These are phyloP conservation scores for Cygnus buccinator DNA, from an alignment of 2,113 vertebrate species.

Conservation along the genomic window DNA sequence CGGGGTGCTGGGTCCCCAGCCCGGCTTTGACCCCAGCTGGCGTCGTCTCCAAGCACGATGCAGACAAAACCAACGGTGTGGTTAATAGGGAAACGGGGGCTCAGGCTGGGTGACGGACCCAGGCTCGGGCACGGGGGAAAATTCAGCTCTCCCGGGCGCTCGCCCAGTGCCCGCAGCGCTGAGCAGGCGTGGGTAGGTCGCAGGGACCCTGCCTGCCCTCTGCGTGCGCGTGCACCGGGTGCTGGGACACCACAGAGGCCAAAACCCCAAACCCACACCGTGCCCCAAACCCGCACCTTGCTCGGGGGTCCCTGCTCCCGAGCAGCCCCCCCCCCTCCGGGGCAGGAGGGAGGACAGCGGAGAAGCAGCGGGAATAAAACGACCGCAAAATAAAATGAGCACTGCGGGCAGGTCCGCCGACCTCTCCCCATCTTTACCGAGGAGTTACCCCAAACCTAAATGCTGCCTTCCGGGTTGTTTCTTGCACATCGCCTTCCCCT, in stretches of 20 bases:
- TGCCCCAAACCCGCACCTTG: background rate
- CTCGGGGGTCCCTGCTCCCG: background rate
- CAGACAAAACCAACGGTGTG: background rate
- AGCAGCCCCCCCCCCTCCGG: no score
- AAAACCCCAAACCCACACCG: background rate
- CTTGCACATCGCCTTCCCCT: background rate
- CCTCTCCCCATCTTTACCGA: background rate
- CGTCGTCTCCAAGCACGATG: background rate
- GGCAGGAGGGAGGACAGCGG: background rate
- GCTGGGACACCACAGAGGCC: background rate
- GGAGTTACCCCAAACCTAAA: background rate
- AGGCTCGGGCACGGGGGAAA: background rate
- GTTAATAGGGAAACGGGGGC: background rate
- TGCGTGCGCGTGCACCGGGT: background rate
- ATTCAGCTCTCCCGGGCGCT: background rate
- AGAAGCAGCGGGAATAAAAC: background rate
- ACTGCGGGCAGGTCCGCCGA: background rate
- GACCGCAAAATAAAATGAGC: background rate
- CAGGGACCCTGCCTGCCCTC: background rate
- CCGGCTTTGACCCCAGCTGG: background rate
- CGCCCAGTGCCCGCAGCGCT: rapidly evolving
- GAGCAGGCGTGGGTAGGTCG: no score
- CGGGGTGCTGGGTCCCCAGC: background rate
- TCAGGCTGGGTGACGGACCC: background rate
- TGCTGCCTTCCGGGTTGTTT: background rate